These are phyloP conservation scores for Ctenochaetus hawaiiensis DNA, from an alignment of 2,797 vertebrate genomes.

Conservation along the genomic window DNA sequence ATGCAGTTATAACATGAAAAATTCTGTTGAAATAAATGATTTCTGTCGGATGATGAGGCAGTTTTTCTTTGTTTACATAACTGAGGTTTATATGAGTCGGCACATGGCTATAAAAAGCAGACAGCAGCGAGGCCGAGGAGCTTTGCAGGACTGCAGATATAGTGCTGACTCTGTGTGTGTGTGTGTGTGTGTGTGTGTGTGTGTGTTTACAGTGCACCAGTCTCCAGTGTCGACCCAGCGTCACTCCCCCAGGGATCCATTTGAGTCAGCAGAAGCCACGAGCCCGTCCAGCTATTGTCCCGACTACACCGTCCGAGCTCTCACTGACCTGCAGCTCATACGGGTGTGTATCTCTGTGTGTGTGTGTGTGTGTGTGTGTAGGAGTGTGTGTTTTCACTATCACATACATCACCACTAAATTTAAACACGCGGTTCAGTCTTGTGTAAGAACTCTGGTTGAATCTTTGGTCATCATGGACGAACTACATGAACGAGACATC, in stretches of 20 bases:
- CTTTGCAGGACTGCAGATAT: neutral
- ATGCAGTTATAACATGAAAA: neutral
- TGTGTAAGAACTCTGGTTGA: too few species aligned
- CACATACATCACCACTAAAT: too few species aligned
- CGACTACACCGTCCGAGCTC: slow-evolving; percentile 94
- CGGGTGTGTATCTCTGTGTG: slow-evolving; percentile 73
- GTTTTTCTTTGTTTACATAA: neutral
- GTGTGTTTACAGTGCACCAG: slow-evolving; percentile 85
- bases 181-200: slow-evolving; percentile 24
- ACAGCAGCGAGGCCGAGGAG: neutral
- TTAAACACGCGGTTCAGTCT: too few species aligned
- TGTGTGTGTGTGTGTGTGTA: neutral
- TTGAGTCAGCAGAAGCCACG: slow-evolving; percentile 84
- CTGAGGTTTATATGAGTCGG: slow-evolving; percentile 3
- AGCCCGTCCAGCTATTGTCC: slow-evolving; percentile 90
- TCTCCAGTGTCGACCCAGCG: slow-evolving; percentile 88
- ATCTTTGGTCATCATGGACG: too few species aligned
- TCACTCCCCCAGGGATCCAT: slow-evolving; percentile 83
- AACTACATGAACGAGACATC: too few species aligned
- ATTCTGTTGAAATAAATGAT: neutral
- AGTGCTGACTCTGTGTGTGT: slow-evolving; percentile 20
- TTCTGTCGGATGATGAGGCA: neutral
- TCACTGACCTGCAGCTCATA: slow-evolving; percentile 93
- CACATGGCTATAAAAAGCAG: slow-evolving; percentile 8
- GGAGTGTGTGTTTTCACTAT: too few species aligned